phyloP scores from a whole-genome alignment of 2,888 invertebrate species.

The Drosophila meridiana region DNA sequence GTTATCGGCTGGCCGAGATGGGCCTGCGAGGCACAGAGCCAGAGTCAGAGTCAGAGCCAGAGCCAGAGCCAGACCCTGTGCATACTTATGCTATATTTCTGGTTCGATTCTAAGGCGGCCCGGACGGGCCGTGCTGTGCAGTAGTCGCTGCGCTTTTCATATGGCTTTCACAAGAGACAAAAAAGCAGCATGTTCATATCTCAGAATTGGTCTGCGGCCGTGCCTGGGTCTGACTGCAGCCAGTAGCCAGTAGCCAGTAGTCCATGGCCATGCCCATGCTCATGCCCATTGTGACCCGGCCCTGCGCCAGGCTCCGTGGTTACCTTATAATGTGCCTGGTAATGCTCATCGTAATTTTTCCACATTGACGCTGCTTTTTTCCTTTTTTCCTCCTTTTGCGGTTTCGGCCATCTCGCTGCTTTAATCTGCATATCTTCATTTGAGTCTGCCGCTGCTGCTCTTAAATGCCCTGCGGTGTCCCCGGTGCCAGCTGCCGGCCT shows the following conservation, averaged over 20 bases:
- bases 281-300: conserved; percentile 42
- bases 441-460: conserved; percentile 68
- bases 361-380: conserved; percentile 71
- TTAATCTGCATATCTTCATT: conserved; percentile 85
- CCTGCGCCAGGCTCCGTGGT: conserved; percentile 37
- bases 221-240: conserved; percentile 9
- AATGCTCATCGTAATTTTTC: conserved; percentile 85
- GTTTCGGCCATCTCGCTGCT: conserved; percentile 73
- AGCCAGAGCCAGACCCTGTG: conserved; percentile 11
- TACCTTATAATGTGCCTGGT: conserved; percentile 83
- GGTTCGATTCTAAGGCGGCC: conserved; percentile 44
- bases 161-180: conserved; percentile 50
- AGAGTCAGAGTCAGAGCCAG: background rate
- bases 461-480: conserved; percentile 67
- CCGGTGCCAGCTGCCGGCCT: conserved; percentile 18
- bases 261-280: background rate
- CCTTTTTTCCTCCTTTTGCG: conserved; percentile 17
- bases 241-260: conserved; percentile 4
- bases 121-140: conserved; percentile 2
- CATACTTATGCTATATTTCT: conserved; percentile 71
- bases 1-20: conserved; percentile 64
- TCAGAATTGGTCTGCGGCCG: conserved; percentile 74
- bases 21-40: conserved; percentile 19
- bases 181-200: conserved; percentile 73
- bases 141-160: conserved; percentile 58